Percentiles rank a stretch among this genome's conserved stretches.
These are phyloP conservation scores for Saccopteryx leptura DNA, from an alignment of 2,113 vertebrate species.

Conservation along the genomic window DNA sequence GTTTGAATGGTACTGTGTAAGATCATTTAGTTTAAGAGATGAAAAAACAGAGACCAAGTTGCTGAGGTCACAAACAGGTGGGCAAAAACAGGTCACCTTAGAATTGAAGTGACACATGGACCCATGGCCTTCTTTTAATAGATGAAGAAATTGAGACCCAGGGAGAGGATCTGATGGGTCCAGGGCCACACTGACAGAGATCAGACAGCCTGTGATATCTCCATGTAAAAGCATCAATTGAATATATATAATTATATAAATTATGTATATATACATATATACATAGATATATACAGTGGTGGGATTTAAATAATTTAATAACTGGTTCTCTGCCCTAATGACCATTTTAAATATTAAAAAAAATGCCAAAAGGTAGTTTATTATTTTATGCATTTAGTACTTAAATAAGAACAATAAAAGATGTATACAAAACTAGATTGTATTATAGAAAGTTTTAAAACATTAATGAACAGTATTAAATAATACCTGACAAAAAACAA, in stretches of 20 bases:
- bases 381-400: no score
- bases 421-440: no score
- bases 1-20: background rate
- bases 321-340: no score
- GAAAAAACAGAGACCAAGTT: background rate
- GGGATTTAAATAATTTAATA: no score
- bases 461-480: no score
- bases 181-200: background rate
- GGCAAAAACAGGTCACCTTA: background rate
- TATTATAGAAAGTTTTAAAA: no score
- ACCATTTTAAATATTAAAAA: no score
- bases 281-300: no score
- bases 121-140: background rate
- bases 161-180: background rate
- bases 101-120: background rate
- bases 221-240: background rate
- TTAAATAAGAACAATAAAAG: no score
- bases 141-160: background rate
- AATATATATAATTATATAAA: background rate
- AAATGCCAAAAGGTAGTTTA: no score
- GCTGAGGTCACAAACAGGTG: background rate
- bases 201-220: background rate
- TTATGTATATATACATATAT: no score
- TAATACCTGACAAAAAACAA: no score
- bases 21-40: background rate